Evolutionary conservation across 2,113 vertebrate species (phyloP).

Genomic region (Vombatus ursinus): DNA sequence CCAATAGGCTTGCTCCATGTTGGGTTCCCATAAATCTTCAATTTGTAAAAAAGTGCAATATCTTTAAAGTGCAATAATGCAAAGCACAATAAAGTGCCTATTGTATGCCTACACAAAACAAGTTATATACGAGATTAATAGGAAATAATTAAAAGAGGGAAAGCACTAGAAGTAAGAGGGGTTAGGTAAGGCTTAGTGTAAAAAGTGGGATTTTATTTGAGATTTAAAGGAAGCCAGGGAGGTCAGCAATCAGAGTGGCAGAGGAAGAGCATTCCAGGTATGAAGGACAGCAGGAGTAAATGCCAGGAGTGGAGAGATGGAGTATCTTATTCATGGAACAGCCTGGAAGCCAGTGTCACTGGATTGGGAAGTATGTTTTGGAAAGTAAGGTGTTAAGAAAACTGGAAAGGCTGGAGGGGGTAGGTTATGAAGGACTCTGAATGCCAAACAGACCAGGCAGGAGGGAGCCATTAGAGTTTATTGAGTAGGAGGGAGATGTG

Average conservation of each 20-base stretch:
- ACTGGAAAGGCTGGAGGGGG: no score
- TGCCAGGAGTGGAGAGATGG: no score
- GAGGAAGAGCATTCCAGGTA: neutral
- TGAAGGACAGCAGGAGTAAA: neutral
- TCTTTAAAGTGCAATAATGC: neutral
- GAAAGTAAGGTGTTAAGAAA: neutral
- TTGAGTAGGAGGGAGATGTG: no score
- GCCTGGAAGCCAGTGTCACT: neutral
- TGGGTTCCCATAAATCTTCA: neutral
- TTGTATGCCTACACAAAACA: neutral
- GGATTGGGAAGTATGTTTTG: neutral
- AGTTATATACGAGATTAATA: neutral
- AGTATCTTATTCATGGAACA: neutral
- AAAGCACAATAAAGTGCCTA: neutral
- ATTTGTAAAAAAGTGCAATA: neutral
- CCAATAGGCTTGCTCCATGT: neutral
- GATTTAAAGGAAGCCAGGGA: neutral
- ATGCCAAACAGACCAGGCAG: neutral
- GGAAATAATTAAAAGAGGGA: neutral
- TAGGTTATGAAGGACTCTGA: neutral
- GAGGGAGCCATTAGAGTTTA: neutral
- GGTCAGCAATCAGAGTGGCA: neutral
- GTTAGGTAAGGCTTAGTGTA: neutral
- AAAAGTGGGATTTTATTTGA: neutral
- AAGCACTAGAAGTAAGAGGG: neutral